phyloP scores from a whole-genome alignment of 2,797 vertebrate species.

The Pelochelys cantorii region DNA sequence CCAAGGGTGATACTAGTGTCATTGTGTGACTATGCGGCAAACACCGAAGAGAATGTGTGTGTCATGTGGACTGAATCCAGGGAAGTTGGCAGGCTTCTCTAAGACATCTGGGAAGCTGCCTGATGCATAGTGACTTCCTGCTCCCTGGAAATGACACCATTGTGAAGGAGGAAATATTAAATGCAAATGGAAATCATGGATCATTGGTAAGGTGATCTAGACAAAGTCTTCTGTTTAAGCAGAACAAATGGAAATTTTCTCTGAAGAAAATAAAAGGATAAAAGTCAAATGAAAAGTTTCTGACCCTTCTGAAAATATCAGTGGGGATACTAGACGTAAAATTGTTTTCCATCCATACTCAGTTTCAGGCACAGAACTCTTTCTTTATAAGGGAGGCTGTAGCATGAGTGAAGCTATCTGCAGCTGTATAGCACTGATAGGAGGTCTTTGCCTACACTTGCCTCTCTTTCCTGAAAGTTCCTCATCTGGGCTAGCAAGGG shows the following conservation, averaged over 20 bases:
- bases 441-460: not conserved
- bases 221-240: constrained; percentile 13
- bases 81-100: constrained; percentile 52
- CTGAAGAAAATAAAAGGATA: not conserved
- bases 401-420: not conserved
- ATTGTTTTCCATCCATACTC: not conserved
- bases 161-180: constrained; percentile 46
- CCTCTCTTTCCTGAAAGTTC: not conserved
- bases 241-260: not conserved
- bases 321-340: not conserved
- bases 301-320: not conserved
- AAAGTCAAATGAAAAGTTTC: not conserved
- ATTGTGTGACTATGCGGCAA: constrained; percentile 16
- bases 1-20: not conserved
- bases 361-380: not conserved
- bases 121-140: constrained; percentile 51
- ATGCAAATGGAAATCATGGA: constrained; percentile 29
- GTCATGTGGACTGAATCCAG: constrained; percentile 15
- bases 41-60: constrained; percentile 13
- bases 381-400: not conserved
- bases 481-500: not conserved
- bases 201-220: constrained; percentile 23
- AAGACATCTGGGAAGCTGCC: constrained; percentile 36
- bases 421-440: not conserved
- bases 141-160: constrained; percentile 1